These are phyloP conservation scores for Danio albolineatus DNA, from an alignment of 2,797 vertebrate species.

Conservation along the genomic window DNA sequence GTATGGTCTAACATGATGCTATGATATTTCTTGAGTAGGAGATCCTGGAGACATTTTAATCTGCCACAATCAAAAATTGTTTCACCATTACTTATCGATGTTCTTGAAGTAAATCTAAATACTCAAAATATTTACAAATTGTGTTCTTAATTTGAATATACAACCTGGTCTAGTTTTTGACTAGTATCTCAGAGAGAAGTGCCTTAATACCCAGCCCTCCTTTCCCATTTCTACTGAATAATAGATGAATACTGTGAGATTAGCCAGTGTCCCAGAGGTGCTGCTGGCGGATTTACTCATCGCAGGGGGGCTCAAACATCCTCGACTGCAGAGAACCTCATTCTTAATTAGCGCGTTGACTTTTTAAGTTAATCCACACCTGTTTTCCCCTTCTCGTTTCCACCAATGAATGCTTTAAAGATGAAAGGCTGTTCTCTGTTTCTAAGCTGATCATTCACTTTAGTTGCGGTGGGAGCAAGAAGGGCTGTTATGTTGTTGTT, in stretches of 20 bases:
- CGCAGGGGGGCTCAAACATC: conserved; percentile 65
- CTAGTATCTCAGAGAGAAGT: conserved; percentile 13
- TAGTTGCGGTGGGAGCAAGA: conserved; percentile 13
- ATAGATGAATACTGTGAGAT: conserved; percentile 76
- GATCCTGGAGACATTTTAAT: no score
- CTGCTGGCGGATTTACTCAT: conserved; percentile 62
- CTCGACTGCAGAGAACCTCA: conserved; percentile 60
- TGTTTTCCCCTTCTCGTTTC: conserved; percentile 1
- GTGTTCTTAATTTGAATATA: background rate
- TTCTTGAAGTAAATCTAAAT: no score
- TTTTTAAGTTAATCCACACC: conserved; percentile 35
- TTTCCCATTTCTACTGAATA: conserved; percentile 74
- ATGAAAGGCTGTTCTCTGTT: background rate
- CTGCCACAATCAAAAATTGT: no score
- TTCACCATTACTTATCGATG: no score
- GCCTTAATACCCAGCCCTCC: conserved; percentile 60
- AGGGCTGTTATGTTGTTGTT: conserved; percentile 68
- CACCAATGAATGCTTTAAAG: background rate
- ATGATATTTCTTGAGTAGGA: no score
- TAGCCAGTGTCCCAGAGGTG: conserved; percentile 36
- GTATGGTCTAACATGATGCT: no score
- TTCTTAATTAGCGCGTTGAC: conserved; percentile 67
- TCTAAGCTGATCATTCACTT: conserved; percentile 8
- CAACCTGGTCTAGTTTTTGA: background rate
- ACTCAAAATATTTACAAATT: background rate